Percentiles rank a stretch among this genome's conserved stretches.
Conservation (phyloP, 2,113 vertebrate species). For the Haemorhous mexicanus region DNA sequence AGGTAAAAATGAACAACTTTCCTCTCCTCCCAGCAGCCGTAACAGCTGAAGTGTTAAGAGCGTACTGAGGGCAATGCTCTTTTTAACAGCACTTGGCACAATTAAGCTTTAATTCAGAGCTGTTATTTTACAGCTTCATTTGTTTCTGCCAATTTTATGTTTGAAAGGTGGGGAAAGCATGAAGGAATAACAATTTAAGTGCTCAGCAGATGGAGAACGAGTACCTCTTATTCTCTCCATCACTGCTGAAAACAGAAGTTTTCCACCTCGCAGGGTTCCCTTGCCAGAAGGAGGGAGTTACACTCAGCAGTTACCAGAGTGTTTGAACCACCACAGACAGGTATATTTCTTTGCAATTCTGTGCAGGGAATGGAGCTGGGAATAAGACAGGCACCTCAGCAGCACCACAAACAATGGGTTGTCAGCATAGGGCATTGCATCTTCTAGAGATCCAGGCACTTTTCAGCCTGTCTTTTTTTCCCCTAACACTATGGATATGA, state of each 20-base stretch:
- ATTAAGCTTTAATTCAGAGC: slow-evolving; percentile 48
- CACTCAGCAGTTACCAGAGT: neutral
- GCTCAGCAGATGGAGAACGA: slow-evolving; percentile 39
- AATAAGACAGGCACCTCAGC: neutral
- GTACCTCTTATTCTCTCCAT: slow-evolving; percentile 9
- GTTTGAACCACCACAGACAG: neutral
- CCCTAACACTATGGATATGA: neutral
- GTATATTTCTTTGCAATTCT: neutral
- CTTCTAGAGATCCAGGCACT: neutral
- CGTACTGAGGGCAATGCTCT: neutral
- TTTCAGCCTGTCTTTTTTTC: neutral
- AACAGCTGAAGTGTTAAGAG: slow-evolving; percentile 31
- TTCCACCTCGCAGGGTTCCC: neutral
- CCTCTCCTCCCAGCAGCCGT: neutral
- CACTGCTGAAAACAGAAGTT: neutral
- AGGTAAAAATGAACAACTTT: slow-evolving; percentile 6
- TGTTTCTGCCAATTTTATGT: slow-evolving; percentile 51
- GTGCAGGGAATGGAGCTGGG: neutral
- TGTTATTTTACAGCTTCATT: slow-evolving; percentile 55
- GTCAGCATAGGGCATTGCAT: neutral
- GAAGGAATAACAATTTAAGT: slow-evolving; percentile 32
- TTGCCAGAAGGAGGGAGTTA: neutral
- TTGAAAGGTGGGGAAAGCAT: slow-evolving; percentile 25
- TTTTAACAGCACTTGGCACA: slow-evolving; percentile 52
- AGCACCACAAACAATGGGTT: neutral